Evolutionary conservation across 2,888 invertebrate species (phyloP).

Genomic region (Diogma glabrata): DNA sequence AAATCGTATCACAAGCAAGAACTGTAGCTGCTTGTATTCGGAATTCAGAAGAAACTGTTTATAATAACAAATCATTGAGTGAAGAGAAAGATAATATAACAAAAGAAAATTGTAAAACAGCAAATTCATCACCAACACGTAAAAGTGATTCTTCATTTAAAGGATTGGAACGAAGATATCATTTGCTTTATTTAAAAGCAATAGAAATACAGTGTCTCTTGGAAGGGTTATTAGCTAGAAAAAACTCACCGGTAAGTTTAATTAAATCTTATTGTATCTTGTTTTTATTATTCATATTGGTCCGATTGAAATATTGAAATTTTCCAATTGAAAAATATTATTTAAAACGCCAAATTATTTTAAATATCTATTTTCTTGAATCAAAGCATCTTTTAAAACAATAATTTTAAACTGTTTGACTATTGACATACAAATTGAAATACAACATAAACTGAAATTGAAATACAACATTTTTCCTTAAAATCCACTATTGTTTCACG

Average conservation of each 20-base stretch:
- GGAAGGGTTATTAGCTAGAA: conserved; percentile 63
- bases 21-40: conserved; percentile 71
- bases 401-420: no score
- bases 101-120: conserved; percentile 12
- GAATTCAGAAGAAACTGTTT: conserved; percentile 45
- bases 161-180: conserved; percentile 79
- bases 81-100: no score
- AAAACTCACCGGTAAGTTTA: conserved; percentile 48
- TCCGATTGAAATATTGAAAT: neutral
- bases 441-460: no score
- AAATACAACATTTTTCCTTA: no score
- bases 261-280: neutral
- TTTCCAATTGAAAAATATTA: no score
- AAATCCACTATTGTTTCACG: no score
- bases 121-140: conserved; percentile 23
- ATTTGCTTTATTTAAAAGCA: conserved; percentile 75
- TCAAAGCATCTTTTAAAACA: no score
- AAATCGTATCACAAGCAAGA: conserved; percentile 84
- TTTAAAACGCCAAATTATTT: neutral
- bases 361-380: neutral
- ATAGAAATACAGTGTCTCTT: conserved; percentile 88
- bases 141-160: conserved; percentile 35
- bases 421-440: no score
- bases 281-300: neutral
- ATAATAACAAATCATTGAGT: no score